phyloP scores from a whole-genome alignment of 2,797 vertebrate species.

The Oophaga sylvatica region DNA sequence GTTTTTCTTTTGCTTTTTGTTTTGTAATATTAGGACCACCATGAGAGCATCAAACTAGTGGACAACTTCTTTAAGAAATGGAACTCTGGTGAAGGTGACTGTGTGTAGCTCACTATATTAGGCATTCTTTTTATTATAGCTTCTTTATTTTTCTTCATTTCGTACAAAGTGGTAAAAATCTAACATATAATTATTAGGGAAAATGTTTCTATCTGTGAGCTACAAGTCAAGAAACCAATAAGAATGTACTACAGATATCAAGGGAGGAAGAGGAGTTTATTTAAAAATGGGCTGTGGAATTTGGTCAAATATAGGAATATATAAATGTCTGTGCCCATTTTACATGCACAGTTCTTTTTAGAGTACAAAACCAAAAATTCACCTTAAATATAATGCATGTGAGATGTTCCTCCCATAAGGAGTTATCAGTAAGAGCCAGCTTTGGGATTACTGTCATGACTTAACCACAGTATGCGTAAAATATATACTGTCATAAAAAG shows the following conservation, averaged over 20 bases:
- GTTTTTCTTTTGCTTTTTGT: too few species aligned
- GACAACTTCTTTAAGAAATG: neutral
- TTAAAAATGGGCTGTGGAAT: neutral
- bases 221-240: neutral
- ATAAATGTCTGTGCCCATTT: neutral
- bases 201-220: neutral
- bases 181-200: neutral
- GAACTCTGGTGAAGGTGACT: neutral
- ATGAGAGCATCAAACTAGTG: too few species aligned
- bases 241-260: neutral
- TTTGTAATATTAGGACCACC: too few species aligned
- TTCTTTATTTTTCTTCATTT: neutral
- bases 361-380: neutral
- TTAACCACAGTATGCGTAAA: neutral
- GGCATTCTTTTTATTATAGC: neutral
- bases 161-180: neutral
- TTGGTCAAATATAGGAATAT: neutral
- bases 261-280: neutral
- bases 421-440: constrained; percentile 15
- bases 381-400: constrained; percentile 13
- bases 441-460: constrained; percentile 24
- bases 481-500: constrained; percentile 45
- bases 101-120: neutral
- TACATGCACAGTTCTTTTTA: neutral
- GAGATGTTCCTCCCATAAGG: neutral